Evolutionary conservation across 2,888 invertebrate genomes (phyloP), one percentile per base, ranked within the genome.

Genomic region (Epiblema foenella): DNA sequence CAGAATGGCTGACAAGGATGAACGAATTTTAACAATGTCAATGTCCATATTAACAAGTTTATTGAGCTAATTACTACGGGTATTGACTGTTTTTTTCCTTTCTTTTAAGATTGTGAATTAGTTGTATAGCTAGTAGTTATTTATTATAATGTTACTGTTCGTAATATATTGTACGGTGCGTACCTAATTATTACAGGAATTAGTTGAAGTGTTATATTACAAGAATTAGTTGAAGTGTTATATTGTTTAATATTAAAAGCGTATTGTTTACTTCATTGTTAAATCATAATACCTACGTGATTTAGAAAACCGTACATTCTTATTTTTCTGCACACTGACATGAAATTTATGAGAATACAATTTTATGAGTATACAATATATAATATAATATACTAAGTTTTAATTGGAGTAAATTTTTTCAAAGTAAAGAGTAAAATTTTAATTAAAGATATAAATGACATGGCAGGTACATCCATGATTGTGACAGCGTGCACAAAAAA

Each of bases 101-200:
- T n/a, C 1, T 42, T 20, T 59, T 60, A 24, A 2, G 56, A 63
- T 56, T 37, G 24, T 51, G 12, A 37, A n/a, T 42, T 20, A 33
- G 33, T 33, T 54, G 54, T n/a, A n/a, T n/a, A n/a, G n/a, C n/a
- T 24, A 33, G 42, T 46, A 65, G 66, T 60, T 46, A 66, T 60
- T 56, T 62, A 66, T 71, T 66, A 60, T 71, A 52, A 20, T 37
- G 59, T 60, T 69, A 51, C 51, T 18, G 11, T 60, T 54, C 17
- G 49, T n/a, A 42, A 29, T 56, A 57, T 49, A 60, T 42, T n/a
- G 4, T 60, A 57, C 57, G 39, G 51, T 33, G 33, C 39, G 10
- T 60, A 60, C 20, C 10, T 54, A n/a, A 64, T 64, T 33, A 33
- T 54, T 69, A 69, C 70, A 70, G 70, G 70, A 42, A 69, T 65